Evolutionary conservation across 2,888 invertebrate species (phyloP).

Genomic region (Xylota segnis): DNA sequence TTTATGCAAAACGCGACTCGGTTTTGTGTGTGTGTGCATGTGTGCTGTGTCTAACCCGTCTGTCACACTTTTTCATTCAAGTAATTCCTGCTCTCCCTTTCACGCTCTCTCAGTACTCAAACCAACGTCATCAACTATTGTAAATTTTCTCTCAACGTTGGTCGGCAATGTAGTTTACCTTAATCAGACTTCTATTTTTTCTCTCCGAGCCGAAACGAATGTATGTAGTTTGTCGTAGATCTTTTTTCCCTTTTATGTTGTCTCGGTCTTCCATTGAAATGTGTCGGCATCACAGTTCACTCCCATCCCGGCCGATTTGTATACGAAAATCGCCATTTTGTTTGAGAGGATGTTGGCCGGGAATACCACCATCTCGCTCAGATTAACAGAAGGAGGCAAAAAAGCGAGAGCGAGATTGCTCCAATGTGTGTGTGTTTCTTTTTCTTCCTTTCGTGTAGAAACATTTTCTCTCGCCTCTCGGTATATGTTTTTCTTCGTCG

Average conservation of each 20-base stretch:
- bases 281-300: conserved; percentile 39
- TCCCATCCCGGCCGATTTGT: conserved; percentile 51
- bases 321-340: conserved; percentile 70
- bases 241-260: not conserved
- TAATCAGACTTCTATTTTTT: conserved; percentile 23
- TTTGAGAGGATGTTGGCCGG: conserved; percentile 59
- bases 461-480: conserved; percentile 65
- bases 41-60: conserved; percentile 13
- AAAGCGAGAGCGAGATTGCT: conserved; percentile 5
- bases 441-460: conserved; percentile 63
- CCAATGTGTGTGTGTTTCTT: conserved; percentile 47
- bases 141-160: conserved; percentile 19
- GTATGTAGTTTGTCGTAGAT: conserved; percentile 6
- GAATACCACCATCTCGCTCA: conserved; percentile 49
- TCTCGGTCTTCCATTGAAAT: conserved; percentile 37
- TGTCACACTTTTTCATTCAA: conserved; percentile 58
- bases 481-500: conserved; percentile 58
- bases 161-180: conserved; percentile 40
- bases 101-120: conserved; percentile 1
- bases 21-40: conserved; percentile 3
- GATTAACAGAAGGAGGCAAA: not conserved
- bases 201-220: conserved; percentile 36
- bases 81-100: conserved; percentile 42
- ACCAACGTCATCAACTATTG: conserved; percentile 55
- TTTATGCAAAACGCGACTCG: conserved; percentile 63